Percentiles rank a stretch among this genome's conserved stretches.
Evolutionary conservation across 2,113 vertebrate species (phyloP).

Genomic region (Aplodontia rufa): DNA sequence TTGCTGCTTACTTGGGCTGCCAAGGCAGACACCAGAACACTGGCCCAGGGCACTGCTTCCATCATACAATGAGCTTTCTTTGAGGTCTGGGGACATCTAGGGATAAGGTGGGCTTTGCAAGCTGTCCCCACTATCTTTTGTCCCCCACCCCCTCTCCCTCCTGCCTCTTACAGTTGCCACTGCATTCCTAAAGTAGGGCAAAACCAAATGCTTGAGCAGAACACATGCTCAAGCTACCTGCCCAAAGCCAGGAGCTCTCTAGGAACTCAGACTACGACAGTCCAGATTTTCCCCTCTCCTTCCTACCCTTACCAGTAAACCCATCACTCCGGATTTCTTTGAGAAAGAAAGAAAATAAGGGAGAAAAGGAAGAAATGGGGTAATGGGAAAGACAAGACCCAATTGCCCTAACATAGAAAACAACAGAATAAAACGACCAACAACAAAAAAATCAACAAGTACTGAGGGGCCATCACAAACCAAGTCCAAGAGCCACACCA

Average conservation of each 20-base stretch:
- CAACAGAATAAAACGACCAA: not conserved
- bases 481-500: not conserved
- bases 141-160: too few relatives aligned
- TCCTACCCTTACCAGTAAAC: not conserved
- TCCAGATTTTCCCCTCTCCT: not conserved
- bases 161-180: not conserved
- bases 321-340: not conserved
- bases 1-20: not conserved
- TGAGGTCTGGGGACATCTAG: not conserved
- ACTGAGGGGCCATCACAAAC: not conserved
- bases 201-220: not conserved
- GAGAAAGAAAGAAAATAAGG: not conserved
- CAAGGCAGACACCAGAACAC: not conserved
- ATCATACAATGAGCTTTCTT: not conserved
- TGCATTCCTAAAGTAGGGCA: not conserved
- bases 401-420: not conserved
- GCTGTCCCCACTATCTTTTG: not conserved
- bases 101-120: not conserved
- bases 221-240: too few relatives aligned
- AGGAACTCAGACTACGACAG: not conserved
- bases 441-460: not conserved
- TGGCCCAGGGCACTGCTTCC: not conserved
- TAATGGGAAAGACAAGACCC: not conserved
- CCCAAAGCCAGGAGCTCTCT: not conserved
- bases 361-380: not conserved